Evolutionary conservation across 2,797 vertebrate genomes (phyloP).

Genomic region (Erpetoichthys calabaricus): DNA sequence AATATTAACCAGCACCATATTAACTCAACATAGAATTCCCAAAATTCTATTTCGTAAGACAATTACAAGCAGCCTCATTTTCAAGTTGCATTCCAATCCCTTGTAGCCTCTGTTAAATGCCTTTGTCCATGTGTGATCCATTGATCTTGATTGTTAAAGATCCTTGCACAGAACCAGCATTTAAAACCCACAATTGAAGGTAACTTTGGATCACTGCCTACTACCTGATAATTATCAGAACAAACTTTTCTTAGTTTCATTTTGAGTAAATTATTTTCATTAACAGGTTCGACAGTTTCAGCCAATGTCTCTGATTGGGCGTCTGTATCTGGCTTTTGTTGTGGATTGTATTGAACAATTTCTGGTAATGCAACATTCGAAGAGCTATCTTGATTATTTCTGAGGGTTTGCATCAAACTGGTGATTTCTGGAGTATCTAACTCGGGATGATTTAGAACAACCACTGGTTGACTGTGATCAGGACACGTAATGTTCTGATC

Average conservation of each 20-base stretch:
- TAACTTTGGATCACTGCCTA: constrained; percentile 52
- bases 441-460: constrained; percentile 86
- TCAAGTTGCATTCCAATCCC: constrained; percentile 37
- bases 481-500: constrained; percentile 74
- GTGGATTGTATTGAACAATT: constrained; percentile 40
- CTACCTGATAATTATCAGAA: constrained; percentile 75
- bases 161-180: constrained; percentile 37
- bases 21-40: no score
- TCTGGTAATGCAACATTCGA: constrained; percentile 48
- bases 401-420: constrained; percentile 53
- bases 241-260: constrained; percentile 83
- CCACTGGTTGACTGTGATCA: constrained; percentile 78
- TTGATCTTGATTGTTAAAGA: constrained; percentile 50
- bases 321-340: constrained; percentile 26
- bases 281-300: constrained; percentile 23
- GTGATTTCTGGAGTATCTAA: constrained; percentile 53
- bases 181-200: constrained; percentile 6
- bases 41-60: no score
- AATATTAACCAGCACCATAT: no score
- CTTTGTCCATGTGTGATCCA: constrained; percentile 57
- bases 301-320: not conserved
- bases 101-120: constrained; percentile 47
- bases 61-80: no score
- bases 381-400: constrained; percentile 51
- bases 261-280: constrained; percentile 71